Conservation (phyloP, 2,888 invertebrate genomes). For the Callyntrura guangdongensis region DNA sequence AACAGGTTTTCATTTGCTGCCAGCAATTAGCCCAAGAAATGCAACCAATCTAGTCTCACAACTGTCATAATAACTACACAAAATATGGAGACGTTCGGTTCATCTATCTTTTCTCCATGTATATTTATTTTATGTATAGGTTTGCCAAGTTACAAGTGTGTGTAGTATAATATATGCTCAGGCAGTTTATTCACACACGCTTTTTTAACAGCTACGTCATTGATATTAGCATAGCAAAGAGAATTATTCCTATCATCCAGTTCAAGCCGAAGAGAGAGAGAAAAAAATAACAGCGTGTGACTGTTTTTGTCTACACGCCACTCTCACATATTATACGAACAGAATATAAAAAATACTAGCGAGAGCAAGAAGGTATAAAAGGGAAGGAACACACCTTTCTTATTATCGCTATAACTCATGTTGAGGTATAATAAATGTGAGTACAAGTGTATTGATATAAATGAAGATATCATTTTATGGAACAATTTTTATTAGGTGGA, state of each 20-base stretch:
- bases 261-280: conserved; percentile 42
- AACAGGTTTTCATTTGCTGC: conserved; percentile 79
- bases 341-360: background rate
- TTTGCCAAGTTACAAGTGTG: background rate
- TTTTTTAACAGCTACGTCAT: conserved; percentile 46
- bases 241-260: conserved; percentile 42
- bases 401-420: conserved; percentile 37
- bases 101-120: conserved; percentile 26
- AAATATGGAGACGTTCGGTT: conserved; percentile 61
- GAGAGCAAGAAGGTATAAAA: conserved; percentile 39
- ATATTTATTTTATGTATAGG: too few relatives aligned
- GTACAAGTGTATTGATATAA: conserved; percentile 74
- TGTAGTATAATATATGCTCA: too few relatives aligned
- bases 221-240: background rate
- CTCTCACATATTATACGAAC: background rate
- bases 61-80: conserved; percentile 76
- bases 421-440: conserved; percentile 50
- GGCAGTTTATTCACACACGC: conserved; percentile 73
- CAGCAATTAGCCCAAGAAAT: conserved; percentile 77
- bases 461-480: conserved; percentile 76
- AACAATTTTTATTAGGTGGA: conserved; percentile 42
- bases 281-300: conserved; percentile 70
- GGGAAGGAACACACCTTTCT: conserved; percentile 67
- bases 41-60: conserved; percentile 77
- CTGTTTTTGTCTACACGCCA: conserved; percentile 48